Conservation (phyloP, 2,888 invertebrate species). For the Cynaeus angustus region DNA sequence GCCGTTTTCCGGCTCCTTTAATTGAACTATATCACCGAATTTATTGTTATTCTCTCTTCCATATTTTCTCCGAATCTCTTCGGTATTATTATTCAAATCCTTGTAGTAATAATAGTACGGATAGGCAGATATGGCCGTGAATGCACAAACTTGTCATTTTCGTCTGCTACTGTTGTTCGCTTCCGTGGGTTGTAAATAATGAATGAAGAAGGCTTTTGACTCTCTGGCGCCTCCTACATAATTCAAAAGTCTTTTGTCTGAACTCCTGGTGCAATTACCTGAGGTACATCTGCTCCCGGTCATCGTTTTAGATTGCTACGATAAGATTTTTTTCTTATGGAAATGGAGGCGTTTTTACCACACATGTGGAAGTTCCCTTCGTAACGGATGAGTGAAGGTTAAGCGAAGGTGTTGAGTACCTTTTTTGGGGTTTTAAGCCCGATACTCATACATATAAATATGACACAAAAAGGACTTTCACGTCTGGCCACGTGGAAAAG, state of each 20-base stretch:
- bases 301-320: conserved; percentile 57
- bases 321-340: conserved; percentile 50
- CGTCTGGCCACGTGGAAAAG: neutral
- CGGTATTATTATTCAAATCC: conserved; percentile 41
- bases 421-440: neutral
- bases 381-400: neutral
- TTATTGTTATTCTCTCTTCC: conserved; percentile 24
- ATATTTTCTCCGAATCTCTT: conserved; percentile 20
- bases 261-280: conserved; percentile 59
- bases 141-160: conserved; percentile 45
- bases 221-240: conserved; percentile 57
- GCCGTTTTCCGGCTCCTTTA: conserved; percentile 10
- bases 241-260: conserved; percentile 59
- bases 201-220: conserved; percentile 56
- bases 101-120: conserved; percentile 32
- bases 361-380: conserved; percentile 3
- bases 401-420: conserved; percentile 20
- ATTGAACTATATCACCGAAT: conserved; percentile 34
- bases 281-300: conserved; percentile 58
- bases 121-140: conserved; percentile 38
- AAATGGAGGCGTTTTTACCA: conserved; percentile 13
- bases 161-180: conserved; percentile 29
- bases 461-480: neutral
- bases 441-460: neutral
- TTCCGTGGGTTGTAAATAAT: conserved; percentile 51